These are phyloP conservation scores for Idaea straminata DNA, from an alignment of 2,888 invertebrate species.

Conservation along the genomic window DNA sequence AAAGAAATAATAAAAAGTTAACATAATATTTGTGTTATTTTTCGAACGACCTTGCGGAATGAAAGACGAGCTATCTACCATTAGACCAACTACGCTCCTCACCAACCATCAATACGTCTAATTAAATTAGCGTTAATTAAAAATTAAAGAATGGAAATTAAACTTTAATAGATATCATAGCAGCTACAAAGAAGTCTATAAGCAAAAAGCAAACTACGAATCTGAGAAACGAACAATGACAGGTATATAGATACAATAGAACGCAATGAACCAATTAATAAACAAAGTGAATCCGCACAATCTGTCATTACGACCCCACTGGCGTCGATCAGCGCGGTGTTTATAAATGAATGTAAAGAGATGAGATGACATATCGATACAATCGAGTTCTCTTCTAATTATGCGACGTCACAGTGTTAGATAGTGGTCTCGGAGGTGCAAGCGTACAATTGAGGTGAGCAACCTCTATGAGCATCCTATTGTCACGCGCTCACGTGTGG, in stretches of 20 bases:
- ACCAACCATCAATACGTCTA: background rate
- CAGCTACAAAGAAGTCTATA: conserved; percentile 8
- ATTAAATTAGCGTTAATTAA: background rate
- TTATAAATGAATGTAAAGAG: conserved; percentile 30
- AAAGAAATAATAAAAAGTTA: no score
- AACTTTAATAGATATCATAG: conserved; percentile 2
- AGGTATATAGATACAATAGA: conserved; percentile 17
- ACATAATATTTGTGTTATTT: no score
- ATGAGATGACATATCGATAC: conserved; percentile 34
- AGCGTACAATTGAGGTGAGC: conserved; percentile 61
- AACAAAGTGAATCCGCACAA: conserved; percentile 29
- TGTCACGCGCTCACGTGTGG: conserved; percentile 61
- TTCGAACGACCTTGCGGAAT: no score
- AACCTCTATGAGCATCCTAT: conserved; percentile 63
- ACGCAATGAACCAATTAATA: conserved; percentile 39
- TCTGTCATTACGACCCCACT: conserved; percentile 35
- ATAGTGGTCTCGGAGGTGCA: conserved; percentile 39
- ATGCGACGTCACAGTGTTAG: conserved; percentile 62
- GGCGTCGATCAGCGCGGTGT: conserved; percentile 21
- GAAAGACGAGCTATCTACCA: no score
- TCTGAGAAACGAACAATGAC: conserved; percentile 26
- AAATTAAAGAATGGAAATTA: background rate
- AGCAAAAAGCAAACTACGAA: conserved; percentile 4
- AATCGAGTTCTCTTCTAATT: conserved; percentile 57
- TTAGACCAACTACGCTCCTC: no score